Conservation (phyloP, 2,113 vertebrate species). For the Chlorocebus sabaeus region DNA sequence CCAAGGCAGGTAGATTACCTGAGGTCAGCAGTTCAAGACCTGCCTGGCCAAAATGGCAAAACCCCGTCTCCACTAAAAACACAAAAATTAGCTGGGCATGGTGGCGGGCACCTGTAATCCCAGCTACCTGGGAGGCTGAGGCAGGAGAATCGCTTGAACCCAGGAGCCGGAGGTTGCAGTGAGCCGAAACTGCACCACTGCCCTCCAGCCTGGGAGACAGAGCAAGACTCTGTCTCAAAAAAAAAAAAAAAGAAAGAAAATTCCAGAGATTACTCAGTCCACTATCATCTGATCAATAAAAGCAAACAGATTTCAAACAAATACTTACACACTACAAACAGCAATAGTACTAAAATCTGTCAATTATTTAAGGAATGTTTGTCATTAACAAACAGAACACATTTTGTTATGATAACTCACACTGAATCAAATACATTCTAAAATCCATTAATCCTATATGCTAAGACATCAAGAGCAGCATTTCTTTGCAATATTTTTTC, state of each 20-base stretch:
- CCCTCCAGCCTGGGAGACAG: no score
- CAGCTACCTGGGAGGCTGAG: no score
- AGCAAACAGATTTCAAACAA: slow-evolving; percentile 70
- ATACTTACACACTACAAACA: slow-evolving; percentile 69
- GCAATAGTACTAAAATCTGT: slow-evolving; percentile 68
- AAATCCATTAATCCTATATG: slow-evolving; percentile 37
- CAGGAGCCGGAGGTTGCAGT: no score
- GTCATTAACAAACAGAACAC: slow-evolving; percentile 66
- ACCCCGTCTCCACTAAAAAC: no score
- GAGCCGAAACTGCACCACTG: no score
- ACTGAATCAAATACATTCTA: slow-evolving; percentile 49
- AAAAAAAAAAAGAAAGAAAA: neutral
- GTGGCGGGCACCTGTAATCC: no score
- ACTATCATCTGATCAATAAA: slow-evolving; percentile 63
- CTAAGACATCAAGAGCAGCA: neutral
- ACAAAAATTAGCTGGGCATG: no score
- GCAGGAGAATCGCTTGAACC: no score
- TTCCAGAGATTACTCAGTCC: slow-evolving; percentile 47
- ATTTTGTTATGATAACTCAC: slow-evolving; percentile 12
- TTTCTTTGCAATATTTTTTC: neutral
- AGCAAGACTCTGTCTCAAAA: neutral
- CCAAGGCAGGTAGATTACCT: no score
- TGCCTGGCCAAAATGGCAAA: no score
- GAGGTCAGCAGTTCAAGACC: no score
- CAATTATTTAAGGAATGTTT: slow-evolving; percentile 77